These are phyloP conservation scores for Mycteria americana DNA, from an alignment of 2,797 vertebrate species.

Conservation along the genomic window DNA sequence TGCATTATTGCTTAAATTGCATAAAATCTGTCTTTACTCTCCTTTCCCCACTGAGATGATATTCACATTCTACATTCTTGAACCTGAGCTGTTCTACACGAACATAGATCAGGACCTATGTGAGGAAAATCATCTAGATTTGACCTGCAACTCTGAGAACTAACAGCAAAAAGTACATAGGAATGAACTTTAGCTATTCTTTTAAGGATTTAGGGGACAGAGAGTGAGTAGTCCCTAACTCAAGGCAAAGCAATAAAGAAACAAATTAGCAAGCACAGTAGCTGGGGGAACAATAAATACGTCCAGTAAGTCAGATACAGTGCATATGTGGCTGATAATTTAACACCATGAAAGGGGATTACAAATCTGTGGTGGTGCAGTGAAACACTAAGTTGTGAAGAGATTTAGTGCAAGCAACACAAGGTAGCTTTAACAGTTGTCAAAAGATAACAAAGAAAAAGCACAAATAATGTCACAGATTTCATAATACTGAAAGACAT, in stretches of 20 bases:
- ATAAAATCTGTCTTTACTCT: neutral
- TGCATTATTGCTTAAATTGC: neutral
- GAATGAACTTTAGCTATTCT: neutral
- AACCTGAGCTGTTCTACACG: neutral
- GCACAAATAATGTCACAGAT: neutral
- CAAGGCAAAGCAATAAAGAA: constrained; percentile 39
- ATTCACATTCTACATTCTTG: neutral
- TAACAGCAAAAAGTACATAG: neutral
- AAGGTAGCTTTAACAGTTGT: neutral
- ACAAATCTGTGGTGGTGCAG: constrained; percentile 4
- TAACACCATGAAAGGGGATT: constrained; percentile 20
- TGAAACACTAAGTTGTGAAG: neutral
- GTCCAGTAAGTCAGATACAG: neutral
- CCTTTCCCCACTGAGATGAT: neutral
- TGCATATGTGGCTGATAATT: constrained; percentile 22
- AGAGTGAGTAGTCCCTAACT: neutral
- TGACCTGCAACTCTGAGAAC: neutral
- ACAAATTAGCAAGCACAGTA: constrained; percentile 36
- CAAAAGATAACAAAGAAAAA: neutral
- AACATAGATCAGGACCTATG: neutral
- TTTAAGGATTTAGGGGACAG: neutral
- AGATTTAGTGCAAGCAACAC: constrained; percentile 22
- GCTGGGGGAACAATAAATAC: constrained; percentile 3
- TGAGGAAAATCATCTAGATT: neutral
- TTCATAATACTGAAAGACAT: neutral